These are phyloP conservation scores for Falco novaeseelandiae DNA, from an alignment of 2,797 vertebrate species.

Conservation along the genomic window DNA sequence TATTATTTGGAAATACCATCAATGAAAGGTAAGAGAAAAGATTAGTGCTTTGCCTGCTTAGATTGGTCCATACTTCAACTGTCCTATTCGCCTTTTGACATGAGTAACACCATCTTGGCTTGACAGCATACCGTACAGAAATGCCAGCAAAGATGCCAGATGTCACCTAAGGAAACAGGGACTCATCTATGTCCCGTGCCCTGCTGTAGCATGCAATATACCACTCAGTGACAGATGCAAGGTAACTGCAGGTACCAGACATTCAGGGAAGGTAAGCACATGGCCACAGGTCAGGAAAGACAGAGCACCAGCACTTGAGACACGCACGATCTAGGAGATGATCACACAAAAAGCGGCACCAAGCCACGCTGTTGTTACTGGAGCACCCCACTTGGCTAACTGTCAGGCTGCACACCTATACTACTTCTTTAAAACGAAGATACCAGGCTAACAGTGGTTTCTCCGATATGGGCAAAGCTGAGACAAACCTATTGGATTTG, in stretches of 20 bases:
- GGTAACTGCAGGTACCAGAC: neutral
- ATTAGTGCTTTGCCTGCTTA: neutral
- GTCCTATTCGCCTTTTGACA: neutral
- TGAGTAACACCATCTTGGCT: neutral
- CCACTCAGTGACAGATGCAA: neutral
- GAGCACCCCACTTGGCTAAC: neutral
- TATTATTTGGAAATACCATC: neutral
- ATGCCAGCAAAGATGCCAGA: neutral
- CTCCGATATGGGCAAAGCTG: neutral
- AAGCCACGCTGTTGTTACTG: neutral
- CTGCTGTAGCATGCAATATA: neutral
- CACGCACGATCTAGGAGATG: neutral
- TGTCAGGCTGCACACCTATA: neutral
- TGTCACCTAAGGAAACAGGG: neutral
- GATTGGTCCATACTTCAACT: neutral
- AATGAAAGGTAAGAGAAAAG: neutral
- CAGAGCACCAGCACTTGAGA: neutral
- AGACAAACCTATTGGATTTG: neutral
- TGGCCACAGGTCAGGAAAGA: neutral
- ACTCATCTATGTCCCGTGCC: neutral
- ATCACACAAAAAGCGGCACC: neutral
- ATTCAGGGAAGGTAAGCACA: neutral
- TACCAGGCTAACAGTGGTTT: neutral
- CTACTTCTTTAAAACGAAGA: neutral
- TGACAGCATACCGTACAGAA: neutral